phyloP scores from a whole-genome alignment of 2,113 vertebrate species.

The Otus sunia region DNA sequence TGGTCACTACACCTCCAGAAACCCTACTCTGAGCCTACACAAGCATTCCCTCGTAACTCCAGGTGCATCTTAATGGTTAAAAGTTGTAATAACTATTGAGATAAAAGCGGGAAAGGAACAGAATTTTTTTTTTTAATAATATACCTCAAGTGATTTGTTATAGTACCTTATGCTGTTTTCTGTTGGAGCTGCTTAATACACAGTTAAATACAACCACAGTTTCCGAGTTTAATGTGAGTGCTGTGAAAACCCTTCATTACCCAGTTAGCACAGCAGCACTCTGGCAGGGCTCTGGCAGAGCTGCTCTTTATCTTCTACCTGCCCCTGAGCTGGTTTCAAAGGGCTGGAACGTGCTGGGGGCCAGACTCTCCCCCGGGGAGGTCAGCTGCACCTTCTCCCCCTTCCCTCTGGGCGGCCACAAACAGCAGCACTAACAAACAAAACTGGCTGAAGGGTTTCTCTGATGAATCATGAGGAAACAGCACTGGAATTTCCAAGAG shows the following conservation, averaged over 20 bases:
- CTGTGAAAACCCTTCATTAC: not conserved
- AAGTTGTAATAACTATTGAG: not conserved
- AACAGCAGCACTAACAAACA: not conserved
- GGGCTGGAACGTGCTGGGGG: not conserved
- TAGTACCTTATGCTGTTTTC: not conserved
- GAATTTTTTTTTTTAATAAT: not conserved
- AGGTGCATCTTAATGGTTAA: not conserved
- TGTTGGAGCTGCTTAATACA: not conserved
- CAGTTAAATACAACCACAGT: not conserved
- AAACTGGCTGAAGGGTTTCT: not conserved
- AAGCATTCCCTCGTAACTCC: not conserved
- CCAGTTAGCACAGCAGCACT: not conserved
- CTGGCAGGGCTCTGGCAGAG: not conserved
- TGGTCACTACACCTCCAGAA: not conserved
- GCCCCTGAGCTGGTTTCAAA: not conserved
- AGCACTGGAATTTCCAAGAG: not conserved
- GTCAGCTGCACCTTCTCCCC: not conserved
- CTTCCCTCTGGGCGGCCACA: not conserved
- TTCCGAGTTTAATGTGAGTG: rapidly evolving
- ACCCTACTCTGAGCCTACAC: too few species aligned
- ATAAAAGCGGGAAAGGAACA: not conserved
- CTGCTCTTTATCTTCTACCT: not conserved
- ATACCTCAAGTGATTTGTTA: not conserved
- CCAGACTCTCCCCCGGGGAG: not conserved
- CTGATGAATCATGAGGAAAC: not conserved